Evolutionary conservation across 2,888 invertebrate genomes (phyloP).

Genomic region (Villa cingulata): DNA sequence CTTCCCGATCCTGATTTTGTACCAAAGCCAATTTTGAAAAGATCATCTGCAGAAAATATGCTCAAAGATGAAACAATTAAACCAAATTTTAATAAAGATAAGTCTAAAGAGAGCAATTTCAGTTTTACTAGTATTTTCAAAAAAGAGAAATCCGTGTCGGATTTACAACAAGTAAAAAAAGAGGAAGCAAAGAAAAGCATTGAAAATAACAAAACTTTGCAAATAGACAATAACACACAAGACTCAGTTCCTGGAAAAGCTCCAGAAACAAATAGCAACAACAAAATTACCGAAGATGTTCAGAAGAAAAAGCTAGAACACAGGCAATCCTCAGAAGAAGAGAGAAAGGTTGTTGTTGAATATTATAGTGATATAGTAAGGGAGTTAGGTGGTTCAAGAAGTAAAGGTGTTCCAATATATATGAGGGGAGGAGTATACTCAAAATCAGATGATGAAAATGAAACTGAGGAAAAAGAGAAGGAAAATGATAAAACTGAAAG

Average conservation of each 20-base stretch:
- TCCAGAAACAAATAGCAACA: neutral
- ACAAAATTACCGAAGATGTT: no score
- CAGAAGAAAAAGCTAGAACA: slow-evolving; percentile 20
- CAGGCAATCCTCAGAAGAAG: slow-evolving; percentile 39
- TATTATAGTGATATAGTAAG: slow-evolving; percentile 69
- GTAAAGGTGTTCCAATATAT: slow-evolving; percentile 40
- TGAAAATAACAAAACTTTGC: slow-evolving; percentile 23
- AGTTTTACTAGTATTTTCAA: neutral
- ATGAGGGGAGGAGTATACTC: slow-evolving; percentile 49
- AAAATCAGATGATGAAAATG: slow-evolving; percentile 42
- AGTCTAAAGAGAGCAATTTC: neutral
- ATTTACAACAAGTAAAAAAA: neutral
- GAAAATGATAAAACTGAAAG: slow-evolving; percentile 7
- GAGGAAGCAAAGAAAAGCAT: slow-evolving; percentile 17
- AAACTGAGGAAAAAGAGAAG: slow-evolving; percentile 21
- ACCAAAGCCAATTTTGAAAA: slow-evolving; percentile 68
- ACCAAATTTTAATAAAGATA: slow-evolving; percentile 1
- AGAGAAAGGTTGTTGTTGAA: slow-evolving; percentile 56
- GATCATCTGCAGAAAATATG: slow-evolving; percentile 37
- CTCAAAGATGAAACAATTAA: slow-evolving; percentile 20
- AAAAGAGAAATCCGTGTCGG: neutral
- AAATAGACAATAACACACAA: slow-evolving; percentile 28
- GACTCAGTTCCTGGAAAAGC: slow-evolving; percentile 21
- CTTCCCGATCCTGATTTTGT: slow-evolving; percentile 55
- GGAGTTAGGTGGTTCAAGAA: slow-evolving; percentile 45